Percentiles rank a stretch among this genome's conserved stretches.
Conservation (phyloP, 2,797 vertebrate genomes). For the Lophotriccus pileatus region DNA sequence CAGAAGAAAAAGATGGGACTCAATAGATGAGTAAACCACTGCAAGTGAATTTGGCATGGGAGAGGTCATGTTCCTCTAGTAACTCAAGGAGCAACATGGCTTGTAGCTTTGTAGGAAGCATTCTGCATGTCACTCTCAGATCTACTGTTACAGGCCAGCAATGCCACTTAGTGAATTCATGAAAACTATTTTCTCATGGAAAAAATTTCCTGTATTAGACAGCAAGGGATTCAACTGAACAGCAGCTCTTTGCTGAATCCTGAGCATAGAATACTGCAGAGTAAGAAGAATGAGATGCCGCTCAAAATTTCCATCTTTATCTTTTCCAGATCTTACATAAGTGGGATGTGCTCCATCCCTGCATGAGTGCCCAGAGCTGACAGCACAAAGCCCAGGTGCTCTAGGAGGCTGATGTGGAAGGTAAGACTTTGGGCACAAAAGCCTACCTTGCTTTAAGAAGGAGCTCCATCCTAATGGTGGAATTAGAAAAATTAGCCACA, state of each 20-base stretch:
- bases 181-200: background rate
- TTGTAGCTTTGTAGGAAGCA: background rate
- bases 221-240: background rate
- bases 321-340: background rate
- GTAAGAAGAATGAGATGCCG: background rate
- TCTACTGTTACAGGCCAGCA: background rate
- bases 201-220: background rate
- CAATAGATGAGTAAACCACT: background rate
- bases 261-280: background rate
- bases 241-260: background rate
- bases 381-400: accelerated
- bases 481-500: background rate
- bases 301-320: background rate
- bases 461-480: accelerated
- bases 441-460: background rate
- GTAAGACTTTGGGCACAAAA: background rate
- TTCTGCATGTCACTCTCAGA: background rate
- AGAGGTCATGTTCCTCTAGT: background rate
- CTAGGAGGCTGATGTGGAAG: background rate
- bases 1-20: background rate
- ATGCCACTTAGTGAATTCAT: slow-evolving; percentile 33
- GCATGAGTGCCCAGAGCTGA: too few species aligned
- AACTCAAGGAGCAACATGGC: background rate
- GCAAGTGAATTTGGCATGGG: background rate
- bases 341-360: accelerated